Conservation (phyloP, 2,797 vertebrate genomes). For the Falco biarmicus region DNA sequence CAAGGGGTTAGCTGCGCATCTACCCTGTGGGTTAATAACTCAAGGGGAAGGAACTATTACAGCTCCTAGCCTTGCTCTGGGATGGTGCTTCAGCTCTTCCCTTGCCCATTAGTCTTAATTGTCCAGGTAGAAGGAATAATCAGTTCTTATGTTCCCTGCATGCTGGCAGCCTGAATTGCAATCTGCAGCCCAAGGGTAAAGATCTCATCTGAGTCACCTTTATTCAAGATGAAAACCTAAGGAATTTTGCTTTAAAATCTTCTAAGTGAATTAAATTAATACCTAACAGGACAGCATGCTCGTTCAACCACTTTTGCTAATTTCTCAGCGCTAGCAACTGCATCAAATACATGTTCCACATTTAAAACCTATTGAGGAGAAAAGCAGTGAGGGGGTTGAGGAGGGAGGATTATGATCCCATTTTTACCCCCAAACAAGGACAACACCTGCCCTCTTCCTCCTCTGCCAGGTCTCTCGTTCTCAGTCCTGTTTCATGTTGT, state of each 20-base stretch:
- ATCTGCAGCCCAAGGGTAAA: neutral
- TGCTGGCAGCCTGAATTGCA: neutral
- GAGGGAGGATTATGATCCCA: neutral
- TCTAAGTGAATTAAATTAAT: neutral
- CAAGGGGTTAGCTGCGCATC: neutral
- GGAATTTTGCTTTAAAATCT: neutral
- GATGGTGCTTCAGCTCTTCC: neutral
- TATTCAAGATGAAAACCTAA: neutral
- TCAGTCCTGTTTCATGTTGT: neutral
- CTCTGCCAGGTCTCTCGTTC: neutral
- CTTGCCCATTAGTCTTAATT: slow-evolving; percentile 11
- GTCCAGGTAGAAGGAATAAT: neutral
- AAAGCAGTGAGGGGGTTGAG: neutral
- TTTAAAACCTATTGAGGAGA: neutral
- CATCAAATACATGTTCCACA: neutral
- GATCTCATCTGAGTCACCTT: neutral
- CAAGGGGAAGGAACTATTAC: neutral
- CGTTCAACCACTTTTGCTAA: neutral
- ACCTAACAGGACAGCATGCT: neutral
- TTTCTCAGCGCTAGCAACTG: neutral
- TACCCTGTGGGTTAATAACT: neutral
- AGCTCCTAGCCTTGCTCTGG: neutral
- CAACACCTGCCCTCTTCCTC: neutral
- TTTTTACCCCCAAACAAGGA: neutral
- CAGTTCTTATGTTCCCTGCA: neutral